These are phyloP conservation scores for Stylophora pistillata DNA, from an alignment of 64 coral and sea anemone genomes.

Conservation along the genomic window DNA sequence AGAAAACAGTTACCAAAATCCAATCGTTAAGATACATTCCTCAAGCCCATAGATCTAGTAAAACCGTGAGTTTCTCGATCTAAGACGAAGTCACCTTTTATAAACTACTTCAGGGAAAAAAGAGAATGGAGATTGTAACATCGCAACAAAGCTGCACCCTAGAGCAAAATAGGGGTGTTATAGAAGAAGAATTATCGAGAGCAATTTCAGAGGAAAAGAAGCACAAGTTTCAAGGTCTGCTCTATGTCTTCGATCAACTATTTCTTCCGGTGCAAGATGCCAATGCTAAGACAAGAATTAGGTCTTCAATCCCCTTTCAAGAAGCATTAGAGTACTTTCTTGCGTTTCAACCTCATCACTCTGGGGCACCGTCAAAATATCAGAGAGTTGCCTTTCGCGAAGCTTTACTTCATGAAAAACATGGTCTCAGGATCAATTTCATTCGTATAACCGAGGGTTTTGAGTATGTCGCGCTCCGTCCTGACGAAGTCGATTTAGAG, in stretches of 20 bases:
- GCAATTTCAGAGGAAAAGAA: slow-evolving; percentile 48
- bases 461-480: slow-evolving; percentile 48
- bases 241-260: slow-evolving; percentile 58
- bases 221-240: slow-evolving; percentile 54
- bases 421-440: slow-evolving; percentile 36
- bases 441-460: slow-evolving; percentile 41
- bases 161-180: too few relatives aligned
- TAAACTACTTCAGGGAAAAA: slow-evolving; percentile 1
- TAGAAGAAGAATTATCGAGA: too few relatives aligned
- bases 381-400: slow-evolving; percentile 50
- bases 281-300: too few relatives aligned
- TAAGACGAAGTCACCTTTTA: neutral
- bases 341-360: slow-evolving; percentile 49
- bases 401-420: slow-evolving; percentile 37
- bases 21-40: neutral
- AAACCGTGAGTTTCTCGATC: neutral
- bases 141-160: neutral
- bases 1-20: slow-evolving; percentile 9
- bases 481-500: slow-evolving; percentile 46
- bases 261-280: slow-evolving; percentile 35
- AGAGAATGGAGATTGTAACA: neutral
- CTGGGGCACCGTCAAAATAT: slow-evolving; percentile 50
- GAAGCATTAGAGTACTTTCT: slow-evolving; percentile 58
- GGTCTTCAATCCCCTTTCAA: too few relatives aligned
- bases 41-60: neutral